Conservation (phyloP, 2,888 invertebrate species). For the Nemotelus pantherinus region DNA sequence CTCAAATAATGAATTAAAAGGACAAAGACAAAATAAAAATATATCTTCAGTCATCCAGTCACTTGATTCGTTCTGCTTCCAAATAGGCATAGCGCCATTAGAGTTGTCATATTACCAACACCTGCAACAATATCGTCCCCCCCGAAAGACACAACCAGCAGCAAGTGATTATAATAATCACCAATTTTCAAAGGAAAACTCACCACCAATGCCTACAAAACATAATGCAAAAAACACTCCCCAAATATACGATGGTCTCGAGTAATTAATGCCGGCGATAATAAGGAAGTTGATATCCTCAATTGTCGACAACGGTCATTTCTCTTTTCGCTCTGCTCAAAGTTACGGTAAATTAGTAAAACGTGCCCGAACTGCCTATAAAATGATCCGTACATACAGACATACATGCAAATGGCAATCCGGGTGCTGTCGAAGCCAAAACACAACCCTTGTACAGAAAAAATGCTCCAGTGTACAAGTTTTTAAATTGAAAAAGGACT, state of each 20-base stretch:
- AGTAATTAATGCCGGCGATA: constrained; percentile 47
- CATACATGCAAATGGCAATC: constrained; percentile 26
- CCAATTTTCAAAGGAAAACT: constrained; percentile 40
- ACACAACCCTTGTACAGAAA: constrained; percentile 35
- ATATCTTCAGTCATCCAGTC: no score
- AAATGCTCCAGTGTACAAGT: constrained; percentile 43
- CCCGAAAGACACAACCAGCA: not conserved
- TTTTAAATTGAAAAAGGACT: constrained; percentile 45
- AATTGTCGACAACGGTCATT: constrained; percentile 45
- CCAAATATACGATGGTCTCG: constrained; percentile 31
- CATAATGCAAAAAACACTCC: constrained; percentile 10
- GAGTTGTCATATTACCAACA: no score
- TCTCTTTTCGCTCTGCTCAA: constrained; percentile 13
- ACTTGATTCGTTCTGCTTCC: no score
- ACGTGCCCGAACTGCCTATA: constrained; percentile 45
- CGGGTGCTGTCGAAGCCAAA: constrained; percentile 3
- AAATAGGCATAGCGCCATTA: no score
- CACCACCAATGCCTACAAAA: not conserved
- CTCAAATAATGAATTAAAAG: no score
- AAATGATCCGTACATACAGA: constrained; percentile 27
- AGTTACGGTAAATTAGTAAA: constrained; percentile 49
- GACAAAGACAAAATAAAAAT: no score
- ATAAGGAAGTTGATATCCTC: constrained; percentile 46
- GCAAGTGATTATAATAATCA: constrained; percentile 48
- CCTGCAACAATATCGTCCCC: not conserved